Evolutionary conservation across 2,113 vertebrate species (phyloP).

Genomic region (Xiphophorus couchianus): DNA sequence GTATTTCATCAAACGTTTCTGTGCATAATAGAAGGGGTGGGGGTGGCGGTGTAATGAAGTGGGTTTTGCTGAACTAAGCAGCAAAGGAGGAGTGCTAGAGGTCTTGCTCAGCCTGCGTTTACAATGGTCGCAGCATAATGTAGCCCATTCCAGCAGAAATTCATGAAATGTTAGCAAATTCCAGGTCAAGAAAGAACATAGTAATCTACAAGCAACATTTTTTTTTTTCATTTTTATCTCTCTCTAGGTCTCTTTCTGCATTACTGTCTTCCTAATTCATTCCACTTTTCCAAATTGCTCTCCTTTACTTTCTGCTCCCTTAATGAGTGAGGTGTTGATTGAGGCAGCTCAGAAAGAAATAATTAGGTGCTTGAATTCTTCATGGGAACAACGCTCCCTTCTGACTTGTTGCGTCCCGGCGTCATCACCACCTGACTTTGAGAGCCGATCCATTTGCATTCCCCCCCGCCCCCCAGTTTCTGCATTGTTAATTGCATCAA

Average conservation of each 20-base stretch:
- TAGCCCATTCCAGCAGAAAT: slow-evolving; percentile 15
- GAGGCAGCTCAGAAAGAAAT: slow-evolving; percentile 50
- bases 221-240: slow-evolving; percentile 6
- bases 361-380: slow-evolving; percentile 69
- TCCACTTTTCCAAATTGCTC: slow-evolving; percentile 3
- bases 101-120: slow-evolving; percentile 15
- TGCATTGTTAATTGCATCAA: slow-evolving; percentile 19
- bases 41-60: slow-evolving; percentile 20
- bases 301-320: slow-evolving; percentile 10
- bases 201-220: background rate
- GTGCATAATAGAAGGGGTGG: slow-evolving; percentile 40
- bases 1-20: slow-evolving; percentile 53
- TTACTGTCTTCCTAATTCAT: background rate
- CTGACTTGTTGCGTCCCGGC: slow-evolving; percentile 39
- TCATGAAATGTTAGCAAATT: slow-evolving; percentile 45
- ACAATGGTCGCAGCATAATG: slow-evolving; percentile 20
- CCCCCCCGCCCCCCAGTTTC: slow-evolving; percentile 5
- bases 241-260: slow-evolving; percentile 19
- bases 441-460: slow-evolving; percentile 20
- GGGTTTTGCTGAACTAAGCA: slow-evolving; percentile 36
- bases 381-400: slow-evolving; percentile 48
- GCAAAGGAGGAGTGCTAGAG: slow-evolving; percentile 30
- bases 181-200: slow-evolving; percentile 41
- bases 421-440: slow-evolving; percentile 16
- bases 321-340: slow-evolving; percentile 45